Conservation (phyloP, 1,140 invertebrate species). For the Zaprionus taronus region DNA sequence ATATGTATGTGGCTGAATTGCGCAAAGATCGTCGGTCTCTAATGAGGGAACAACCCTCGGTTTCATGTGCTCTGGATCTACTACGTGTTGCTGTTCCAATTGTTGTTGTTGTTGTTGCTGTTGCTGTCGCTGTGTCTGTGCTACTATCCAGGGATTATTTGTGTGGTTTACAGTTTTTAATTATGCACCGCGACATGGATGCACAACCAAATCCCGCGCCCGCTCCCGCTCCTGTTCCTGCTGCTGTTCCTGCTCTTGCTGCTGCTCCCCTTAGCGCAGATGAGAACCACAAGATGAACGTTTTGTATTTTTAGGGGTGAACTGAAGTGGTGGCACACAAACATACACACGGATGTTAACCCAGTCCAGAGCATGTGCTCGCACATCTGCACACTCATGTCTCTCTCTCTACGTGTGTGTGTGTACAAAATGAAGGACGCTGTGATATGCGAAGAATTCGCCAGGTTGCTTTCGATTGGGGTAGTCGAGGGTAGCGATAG, state of each 20-base stretch:
- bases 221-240: neutral
- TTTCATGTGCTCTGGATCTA: constrained; percentile 14
- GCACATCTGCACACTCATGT: constrained; percentile 5
- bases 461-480: constrained; percentile 9
- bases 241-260: neutral
- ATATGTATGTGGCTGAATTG: neutral
- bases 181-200: constrained; percentile 73
- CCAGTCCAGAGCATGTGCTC: constrained; percentile 3
- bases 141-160: constrained; percentile 80
- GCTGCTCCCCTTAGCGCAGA: constrained; percentile 9
- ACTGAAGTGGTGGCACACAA: constrained; percentile 66
- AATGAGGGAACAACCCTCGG: constrained; percentile 9
- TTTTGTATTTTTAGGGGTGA: constrained; percentile 58
- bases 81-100: constrained; percentile 20
- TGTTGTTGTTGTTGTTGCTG: constrained; percentile 24
- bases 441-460: constrained; percentile 18
- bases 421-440: constrained; percentile 46
- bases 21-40: neutral
- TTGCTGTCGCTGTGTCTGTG: constrained; percentile 8
- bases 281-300: constrained; percentile 44
- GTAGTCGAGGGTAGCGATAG: neutral
- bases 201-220: constrained; percentile 11
- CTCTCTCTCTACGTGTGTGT: neutral
- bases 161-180: constrained; percentile 82
- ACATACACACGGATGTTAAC: constrained; percentile 1